phyloP scores from a whole-genome alignment of 2,113 vertebrate species.

The Elachura formosa region DNA sequence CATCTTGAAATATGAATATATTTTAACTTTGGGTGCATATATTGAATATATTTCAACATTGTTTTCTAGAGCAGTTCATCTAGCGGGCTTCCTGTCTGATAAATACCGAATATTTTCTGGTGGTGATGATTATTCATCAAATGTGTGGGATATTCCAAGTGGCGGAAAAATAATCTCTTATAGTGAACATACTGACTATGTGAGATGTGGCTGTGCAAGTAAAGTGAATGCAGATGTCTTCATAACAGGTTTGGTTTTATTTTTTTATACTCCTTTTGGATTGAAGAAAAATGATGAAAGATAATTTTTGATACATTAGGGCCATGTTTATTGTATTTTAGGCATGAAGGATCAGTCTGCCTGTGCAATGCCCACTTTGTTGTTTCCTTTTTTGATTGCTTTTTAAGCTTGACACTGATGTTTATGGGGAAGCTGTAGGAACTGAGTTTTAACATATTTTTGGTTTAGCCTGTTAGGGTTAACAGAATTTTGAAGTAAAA shows the following conservation, averaged over 20 bases:
- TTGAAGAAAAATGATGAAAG: not conserved
- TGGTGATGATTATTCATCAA: constrained; percentile 89
- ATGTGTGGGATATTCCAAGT: constrained; percentile 90
- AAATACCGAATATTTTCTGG: constrained; percentile 87
- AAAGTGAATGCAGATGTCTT: constrained; percentile 90
- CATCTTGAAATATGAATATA: not conserved
- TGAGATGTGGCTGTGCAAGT: constrained; percentile 87
- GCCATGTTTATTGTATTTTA: not conserved
- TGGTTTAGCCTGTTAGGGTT: not conserved
- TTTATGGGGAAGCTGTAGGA: not conserved
- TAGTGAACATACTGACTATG: constrained; percentile 88
- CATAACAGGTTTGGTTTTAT: constrained; percentile 80
- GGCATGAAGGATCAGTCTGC: not conserved
- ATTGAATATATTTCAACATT: no score
- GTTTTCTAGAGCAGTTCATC: constrained; percentile 83
- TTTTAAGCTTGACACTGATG: not conserved
- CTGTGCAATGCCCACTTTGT: not conserved
- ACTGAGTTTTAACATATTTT: not conserved
- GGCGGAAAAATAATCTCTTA: constrained; percentile 77
- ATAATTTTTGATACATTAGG: not conserved
- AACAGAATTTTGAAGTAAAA: not conserved
- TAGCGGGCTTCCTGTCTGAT: constrained; percentile 87
- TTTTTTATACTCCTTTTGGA: not conserved
- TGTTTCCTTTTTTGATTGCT: not conserved
- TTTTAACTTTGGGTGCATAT: not conserved